Evolutionary conservation across 2,888 invertebrate species (phyloP).

Genomic region (Platycnemis pennipes): DNA sequence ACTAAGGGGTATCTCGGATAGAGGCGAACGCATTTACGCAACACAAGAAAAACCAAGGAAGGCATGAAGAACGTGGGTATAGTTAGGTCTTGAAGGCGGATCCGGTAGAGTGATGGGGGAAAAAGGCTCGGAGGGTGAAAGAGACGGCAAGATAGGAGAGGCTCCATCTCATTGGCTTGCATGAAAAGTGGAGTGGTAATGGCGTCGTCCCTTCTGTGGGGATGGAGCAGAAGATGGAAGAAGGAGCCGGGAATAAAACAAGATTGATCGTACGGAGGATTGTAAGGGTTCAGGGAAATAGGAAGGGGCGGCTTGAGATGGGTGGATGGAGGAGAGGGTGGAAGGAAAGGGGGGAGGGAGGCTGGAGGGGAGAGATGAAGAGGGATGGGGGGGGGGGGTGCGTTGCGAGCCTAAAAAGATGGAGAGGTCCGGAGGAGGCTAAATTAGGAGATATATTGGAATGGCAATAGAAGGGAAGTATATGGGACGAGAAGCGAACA

Average conservation of each 20-base stretch:
- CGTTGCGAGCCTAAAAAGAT: not conserved
- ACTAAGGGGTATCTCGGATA: too few relatives aligned
- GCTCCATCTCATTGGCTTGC: slow-evolving; percentile 63
- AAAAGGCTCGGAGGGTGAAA: not conserved
- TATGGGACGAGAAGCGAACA: slow-evolving; percentile 41
- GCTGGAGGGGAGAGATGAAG: not conserved
- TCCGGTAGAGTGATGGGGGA: not conserved
- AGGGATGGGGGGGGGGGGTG: not conserved
- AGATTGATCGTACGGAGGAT: slow-evolving; percentile 67
- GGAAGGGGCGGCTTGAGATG: not conserved
- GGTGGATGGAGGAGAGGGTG: not conserved
- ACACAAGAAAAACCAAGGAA: not conserved
- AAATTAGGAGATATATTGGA: slow-evolving; percentile 65
- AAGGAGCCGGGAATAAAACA: slow-evolving; percentile 57
- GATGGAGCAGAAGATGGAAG: slow-evolving; percentile 17
- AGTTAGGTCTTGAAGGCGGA: not conserved
- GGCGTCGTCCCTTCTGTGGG: slow-evolving; percentile 44
- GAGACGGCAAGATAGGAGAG: not conserved
- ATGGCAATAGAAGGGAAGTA: slow-evolving; percentile 28
- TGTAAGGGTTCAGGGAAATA: slow-evolving; percentile 55
- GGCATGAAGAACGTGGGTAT: not conserved
- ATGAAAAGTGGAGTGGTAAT: slow-evolving; percentile 57
- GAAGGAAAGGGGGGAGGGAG: not conserved
- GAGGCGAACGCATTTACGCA: not conserved
- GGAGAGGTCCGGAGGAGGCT: slow-evolving; percentile 55